These are phyloP conservation scores for Sphinx pinastri DNA, from an alignment of 2,888 invertebrate genomes.

Conservation along the genomic window DNA sequence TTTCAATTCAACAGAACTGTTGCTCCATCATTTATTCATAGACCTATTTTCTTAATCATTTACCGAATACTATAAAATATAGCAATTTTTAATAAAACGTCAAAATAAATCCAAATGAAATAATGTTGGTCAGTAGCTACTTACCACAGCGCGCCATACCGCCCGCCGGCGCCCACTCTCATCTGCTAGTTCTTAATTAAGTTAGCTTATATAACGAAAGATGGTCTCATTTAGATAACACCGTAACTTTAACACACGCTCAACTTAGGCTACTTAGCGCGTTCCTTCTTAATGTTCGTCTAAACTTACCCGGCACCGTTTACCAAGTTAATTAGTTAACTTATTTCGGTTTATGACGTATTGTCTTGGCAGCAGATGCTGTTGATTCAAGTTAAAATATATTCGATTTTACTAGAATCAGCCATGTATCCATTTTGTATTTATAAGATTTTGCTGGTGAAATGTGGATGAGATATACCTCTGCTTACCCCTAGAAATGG, in stretches of 20 bases:
- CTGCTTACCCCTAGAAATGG: too few relatives aligned
- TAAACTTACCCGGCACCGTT: conserved; percentile 51
- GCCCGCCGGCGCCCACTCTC: conserved; percentile 80
- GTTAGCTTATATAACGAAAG: conserved; percentile 85
- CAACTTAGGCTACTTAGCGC: conserved; percentile 76
- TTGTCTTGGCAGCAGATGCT: conserved; percentile 39
- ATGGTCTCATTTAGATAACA: conserved; percentile 85
- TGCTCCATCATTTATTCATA: too few relatives aligned
- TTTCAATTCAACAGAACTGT: too few relatives aligned
- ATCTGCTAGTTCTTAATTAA: conserved; percentile 85
- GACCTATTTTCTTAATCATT: too few relatives aligned
- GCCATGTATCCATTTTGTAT: too few relatives aligned
- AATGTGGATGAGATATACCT: too few relatives aligned
- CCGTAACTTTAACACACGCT: conserved; percentile 77
- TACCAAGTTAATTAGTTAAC: conserved; percentile 64
- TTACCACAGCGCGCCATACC: conserved; percentile 58
- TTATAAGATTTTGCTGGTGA: too few relatives aligned
- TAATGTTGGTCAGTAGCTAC: conserved; percentile 35
- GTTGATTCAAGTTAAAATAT: conserved; percentile 26
- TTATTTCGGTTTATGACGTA: conserved; percentile 56
- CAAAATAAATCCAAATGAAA: background rate
- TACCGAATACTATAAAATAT: too few relatives aligned
- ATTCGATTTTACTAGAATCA: background rate
- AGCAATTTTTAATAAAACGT: background rate
- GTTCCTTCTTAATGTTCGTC: conserved; percentile 58